A percentile compares a stretch with the other conserved stretches of the same genome.
phyloP scores from a whole-genome alignment of 1,140 invertebrate species.

The Zaprionus tsacasi region DNA sequence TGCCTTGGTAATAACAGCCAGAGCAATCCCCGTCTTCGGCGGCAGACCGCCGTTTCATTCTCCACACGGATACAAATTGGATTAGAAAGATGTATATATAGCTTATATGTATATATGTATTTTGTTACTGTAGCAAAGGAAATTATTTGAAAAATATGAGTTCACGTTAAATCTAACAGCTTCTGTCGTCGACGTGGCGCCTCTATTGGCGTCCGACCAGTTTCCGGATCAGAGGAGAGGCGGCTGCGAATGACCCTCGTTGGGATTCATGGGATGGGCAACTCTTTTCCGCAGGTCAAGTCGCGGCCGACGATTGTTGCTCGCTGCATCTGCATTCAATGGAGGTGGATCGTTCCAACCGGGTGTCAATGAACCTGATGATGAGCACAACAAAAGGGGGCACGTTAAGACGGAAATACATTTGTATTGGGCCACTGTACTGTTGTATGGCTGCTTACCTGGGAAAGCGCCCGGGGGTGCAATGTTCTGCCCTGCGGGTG shows the following conservation, averaged over 20 bases:
- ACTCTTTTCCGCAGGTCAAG: slow-evolving; percentile 76
- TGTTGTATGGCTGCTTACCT: slow-evolving; percentile 26
- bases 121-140: slow-evolving; percentile 29
- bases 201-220: too few relatives aligned
- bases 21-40: too few relatives aligned
- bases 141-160: slow-evolving; percentile 18
- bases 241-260: slow-evolving; percentile 18
- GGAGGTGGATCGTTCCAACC: slow-evolving; percentile 82
- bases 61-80: background rate
- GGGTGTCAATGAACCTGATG: slow-evolving; percentile 68
- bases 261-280: slow-evolving; percentile 62
- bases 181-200: background rate
- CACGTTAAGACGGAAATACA: background rate
- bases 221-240: slow-evolving; percentile 12
- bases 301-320: slow-evolving; percentile 57
- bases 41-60: too few relatives aligned
- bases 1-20: slow-evolving; percentile 88
- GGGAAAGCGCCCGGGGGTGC: slow-evolving; percentile 63
- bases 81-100: slow-evolving; percentile 17
- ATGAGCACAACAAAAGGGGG: background rate
- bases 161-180: background rate
- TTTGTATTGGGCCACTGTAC: background rate
- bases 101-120: slow-evolving; percentile 28
- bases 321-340: slow-evolving; percentile 36
- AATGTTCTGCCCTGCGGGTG: slow-evolving; percentile 58